Evolutionary conservation across 92 coral and sea anemone species (phyloP).

Genomic region (Blastomussa wellsi): DNA sequence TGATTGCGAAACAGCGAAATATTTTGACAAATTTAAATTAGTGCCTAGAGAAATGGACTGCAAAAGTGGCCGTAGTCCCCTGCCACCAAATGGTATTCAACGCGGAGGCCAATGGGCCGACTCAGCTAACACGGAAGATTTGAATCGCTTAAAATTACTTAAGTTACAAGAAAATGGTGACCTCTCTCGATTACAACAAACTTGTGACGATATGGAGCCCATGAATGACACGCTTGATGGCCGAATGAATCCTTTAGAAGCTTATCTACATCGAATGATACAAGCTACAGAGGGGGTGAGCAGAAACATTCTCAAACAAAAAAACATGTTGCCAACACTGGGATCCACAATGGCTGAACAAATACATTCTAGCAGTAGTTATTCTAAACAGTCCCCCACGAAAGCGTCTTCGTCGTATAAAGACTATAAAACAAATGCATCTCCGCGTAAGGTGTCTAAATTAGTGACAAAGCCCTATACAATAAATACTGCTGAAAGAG

Average conservation of each 20-base stretch:
- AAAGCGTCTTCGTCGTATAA: not conserved
- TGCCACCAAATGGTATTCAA: not conserved
- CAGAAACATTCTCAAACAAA: slow-evolving; percentile 1
- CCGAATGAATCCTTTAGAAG: slow-evolving; percentile 6
- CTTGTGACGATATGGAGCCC: not conserved
- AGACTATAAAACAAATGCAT: not conserved
- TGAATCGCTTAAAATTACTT: slow-evolving; percentile 12
- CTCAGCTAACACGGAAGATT: not conserved
- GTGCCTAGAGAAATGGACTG: not conserved
- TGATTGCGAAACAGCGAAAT: not conserved
- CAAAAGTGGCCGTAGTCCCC: not conserved
- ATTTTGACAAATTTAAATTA: slow-evolving; percentile 1
- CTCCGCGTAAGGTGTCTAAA: not conserved
- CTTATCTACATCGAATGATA: not conserved
- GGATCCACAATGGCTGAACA: not conserved
- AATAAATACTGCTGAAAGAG: not conserved
- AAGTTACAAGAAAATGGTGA: slow-evolving; percentile 1
- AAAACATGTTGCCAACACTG: not conserved
- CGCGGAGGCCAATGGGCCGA: not conserved
- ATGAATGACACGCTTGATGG: not conserved
- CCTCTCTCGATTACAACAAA: not conserved
- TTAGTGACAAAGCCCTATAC: not conserved
- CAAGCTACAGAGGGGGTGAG: slow-evolving; percentile 2
- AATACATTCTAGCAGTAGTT: not conserved
- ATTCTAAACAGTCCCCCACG: not conserved